Evolutionary conservation across 2,797 vertebrate genomes (phyloP).

Genomic region (Dermochelys coriacea): DNA sequence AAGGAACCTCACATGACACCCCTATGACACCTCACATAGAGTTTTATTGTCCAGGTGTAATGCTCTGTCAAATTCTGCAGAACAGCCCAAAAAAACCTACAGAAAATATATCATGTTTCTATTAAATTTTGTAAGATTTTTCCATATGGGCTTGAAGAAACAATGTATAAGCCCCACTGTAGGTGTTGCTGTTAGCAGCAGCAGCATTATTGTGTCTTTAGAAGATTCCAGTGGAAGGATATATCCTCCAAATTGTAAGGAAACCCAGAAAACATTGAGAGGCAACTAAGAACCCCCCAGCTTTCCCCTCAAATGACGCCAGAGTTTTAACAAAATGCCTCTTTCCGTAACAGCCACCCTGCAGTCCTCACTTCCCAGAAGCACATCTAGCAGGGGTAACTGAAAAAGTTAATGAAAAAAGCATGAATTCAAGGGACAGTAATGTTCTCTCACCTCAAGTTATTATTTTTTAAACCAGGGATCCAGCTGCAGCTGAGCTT

Average conservation of each 20-base stretch:
- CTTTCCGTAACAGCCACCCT: rapidly evolving
- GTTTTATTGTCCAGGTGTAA: neutral
- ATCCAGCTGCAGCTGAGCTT: rapidly evolving
- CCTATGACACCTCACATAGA: rapidly evolving
- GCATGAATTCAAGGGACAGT: neutral
- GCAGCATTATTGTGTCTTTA: neutral
- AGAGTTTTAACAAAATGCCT: rapidly evolving
- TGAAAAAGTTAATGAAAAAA: neutral
- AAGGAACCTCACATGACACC: too few species aligned
- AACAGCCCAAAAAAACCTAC: neutral
- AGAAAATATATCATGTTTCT: neutral
- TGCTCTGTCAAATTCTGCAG: rapidly evolving
- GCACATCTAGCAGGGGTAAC: neutral
- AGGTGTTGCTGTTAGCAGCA: neutral
- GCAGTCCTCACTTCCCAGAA: rapidly evolving
- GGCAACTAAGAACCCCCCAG: neutral
- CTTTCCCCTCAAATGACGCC: neutral
- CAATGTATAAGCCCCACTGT: rapidly evolving
- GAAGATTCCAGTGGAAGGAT: neutral
- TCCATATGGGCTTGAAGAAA: neutral
- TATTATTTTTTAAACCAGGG: neutral
- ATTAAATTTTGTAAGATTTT: rapidly evolving
- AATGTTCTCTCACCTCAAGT: neutral
- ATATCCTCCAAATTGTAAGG: rapidly evolving
- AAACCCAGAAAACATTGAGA: neutral